Percentiles rank a stretch among this genome's conserved stretches.
Conservation (phyloP, 2,797 vertebrate genomes). For the Miichthys miiuy region DNA sequence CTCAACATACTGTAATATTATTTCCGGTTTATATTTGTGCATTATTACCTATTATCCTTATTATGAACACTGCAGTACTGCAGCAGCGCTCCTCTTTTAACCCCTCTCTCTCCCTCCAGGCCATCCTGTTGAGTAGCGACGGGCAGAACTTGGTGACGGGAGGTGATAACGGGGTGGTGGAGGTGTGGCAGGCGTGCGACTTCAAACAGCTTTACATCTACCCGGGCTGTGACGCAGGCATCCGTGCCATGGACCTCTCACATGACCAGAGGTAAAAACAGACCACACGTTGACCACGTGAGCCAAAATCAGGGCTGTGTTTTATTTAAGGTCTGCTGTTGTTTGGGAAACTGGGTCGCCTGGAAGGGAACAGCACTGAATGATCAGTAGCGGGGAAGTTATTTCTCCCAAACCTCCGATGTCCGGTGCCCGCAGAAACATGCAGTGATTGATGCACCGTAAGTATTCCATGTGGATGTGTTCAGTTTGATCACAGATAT, state of each 20-base stretch:
- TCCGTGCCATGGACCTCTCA: conserved; percentile 98
- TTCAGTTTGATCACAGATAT: not conserved
- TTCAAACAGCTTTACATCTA: conserved; percentile 99
- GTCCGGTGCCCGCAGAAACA: not conserved
- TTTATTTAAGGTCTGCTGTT: not conserved
- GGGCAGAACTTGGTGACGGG: conserved; percentile 98
- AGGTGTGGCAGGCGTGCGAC: conserved; percentile 99
- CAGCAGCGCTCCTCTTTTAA: not conserved
- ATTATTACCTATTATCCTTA: not conserved
- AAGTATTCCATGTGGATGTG: not conserved
- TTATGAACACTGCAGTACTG: not conserved
- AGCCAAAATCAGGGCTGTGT: not conserved
- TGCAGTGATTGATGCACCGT: not conserved
- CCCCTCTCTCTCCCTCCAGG: conserved; percentile 78
- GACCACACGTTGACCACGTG: not conserved
- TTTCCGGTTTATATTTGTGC: not conserved
- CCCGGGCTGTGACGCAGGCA: conserved; percentile 97
- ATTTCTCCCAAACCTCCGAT: conserved; percentile 8
- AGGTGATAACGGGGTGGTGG: conserved; percentile 97
- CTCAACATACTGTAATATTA: not conserved
- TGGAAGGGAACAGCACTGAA: not conserved
- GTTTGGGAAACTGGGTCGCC: conserved; percentile 12
- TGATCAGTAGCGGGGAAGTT: not conserved
- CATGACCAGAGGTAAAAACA: conserved; percentile 96
- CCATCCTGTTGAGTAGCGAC: conserved; percentile 96